These are phyloP conservation scores for Synodontis membranacea DNA, from an alignment of 2,113 vertebrate species.

Conservation along the genomic window DNA sequence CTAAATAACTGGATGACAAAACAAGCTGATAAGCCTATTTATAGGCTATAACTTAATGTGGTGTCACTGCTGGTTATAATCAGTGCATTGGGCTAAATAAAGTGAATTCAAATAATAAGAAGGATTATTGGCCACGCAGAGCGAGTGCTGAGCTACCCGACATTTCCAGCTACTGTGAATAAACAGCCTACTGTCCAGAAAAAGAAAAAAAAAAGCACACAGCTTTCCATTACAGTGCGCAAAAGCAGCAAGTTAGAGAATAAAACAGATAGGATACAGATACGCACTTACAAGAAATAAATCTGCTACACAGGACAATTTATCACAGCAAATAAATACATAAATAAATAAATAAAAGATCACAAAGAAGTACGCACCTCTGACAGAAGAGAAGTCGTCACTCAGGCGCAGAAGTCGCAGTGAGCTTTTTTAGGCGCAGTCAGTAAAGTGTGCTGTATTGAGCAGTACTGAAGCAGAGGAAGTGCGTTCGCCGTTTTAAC, in stretches of 20 bases:
- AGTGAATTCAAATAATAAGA: background rate
- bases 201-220: accelerated
- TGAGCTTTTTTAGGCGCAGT: background rate
- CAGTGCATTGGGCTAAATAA: background rate
- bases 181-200: background rate
- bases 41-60: background rate
- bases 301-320: background rate
- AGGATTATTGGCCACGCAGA: background rate
- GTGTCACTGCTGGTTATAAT: background rate
- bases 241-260: background rate
- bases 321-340: no score
- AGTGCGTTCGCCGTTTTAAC: background rate
- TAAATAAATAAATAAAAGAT: no score
- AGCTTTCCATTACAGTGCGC: background rate
- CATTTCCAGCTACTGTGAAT: background rate
- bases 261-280: background rate
- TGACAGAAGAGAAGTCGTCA: background rate
- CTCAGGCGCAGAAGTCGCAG: background rate
- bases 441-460: background rate
- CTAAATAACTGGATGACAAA: background rate
- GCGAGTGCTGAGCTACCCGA: background rate
- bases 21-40: background rate
- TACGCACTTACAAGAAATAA: background rate
- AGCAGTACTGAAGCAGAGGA: background rate
- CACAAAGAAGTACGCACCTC: background rate